Evolutionary conservation across 1,140 invertebrate species (phyloP).

Genomic region (Cylas formicarius): DNA sequence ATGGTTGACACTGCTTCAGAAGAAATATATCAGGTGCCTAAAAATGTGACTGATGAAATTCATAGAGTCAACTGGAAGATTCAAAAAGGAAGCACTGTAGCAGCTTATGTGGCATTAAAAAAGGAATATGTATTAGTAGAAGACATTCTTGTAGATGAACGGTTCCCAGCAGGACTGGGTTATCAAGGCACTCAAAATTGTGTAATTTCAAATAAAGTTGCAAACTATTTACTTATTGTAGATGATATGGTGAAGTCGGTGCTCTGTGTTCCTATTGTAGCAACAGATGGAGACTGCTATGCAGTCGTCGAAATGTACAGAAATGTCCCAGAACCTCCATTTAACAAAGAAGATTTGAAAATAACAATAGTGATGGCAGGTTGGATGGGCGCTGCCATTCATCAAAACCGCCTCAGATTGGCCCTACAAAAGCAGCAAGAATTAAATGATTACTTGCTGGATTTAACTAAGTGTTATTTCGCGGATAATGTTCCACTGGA

Average conservation of each 20-base stretch:
- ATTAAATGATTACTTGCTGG: slow-evolving; percentile 45
- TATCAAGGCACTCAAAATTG: slow-evolving; percentile 23
- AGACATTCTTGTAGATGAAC: slow-evolving; percentile 44
- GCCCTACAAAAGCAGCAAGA: slow-evolving; percentile 45
- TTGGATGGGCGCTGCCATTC: slow-evolving; percentile 50
- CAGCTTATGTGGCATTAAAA: slow-evolving; percentile 47
- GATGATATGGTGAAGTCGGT: slow-evolving; percentile 44
- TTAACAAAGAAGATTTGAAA: slow-evolving; percentile 35
- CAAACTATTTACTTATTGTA: slow-evolving; percentile 10
- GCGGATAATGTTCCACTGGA: slow-evolving; percentile 46
- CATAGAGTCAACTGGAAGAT: slow-evolving; percentile 49
- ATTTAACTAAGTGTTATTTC: slow-evolving; percentile 47
- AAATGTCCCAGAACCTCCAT: slow-evolving; percentile 35
- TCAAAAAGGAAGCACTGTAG: slow-evolving; percentile 44
- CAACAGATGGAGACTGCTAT: slow-evolving; percentile 47
- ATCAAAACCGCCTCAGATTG: slow-evolving; percentile 46
- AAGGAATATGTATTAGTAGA: slow-evolving; percentile 47
- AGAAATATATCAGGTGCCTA: slow-evolving; percentile 45
- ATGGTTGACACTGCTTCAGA: slow-evolving; percentile 45
- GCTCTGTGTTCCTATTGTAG: slow-evolving; percentile 48
- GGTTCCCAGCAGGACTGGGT: slow-evolving; percentile 46
- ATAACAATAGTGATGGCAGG: slow-evolving; percentile 43
- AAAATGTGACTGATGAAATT: slow-evolving; percentile 39
- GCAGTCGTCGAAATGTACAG: slow-evolving; percentile 48
- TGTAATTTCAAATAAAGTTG: slow-evolving; percentile 1